Base-by-base conservation (phyloP, 2,797 vertebrate genomes). In the Serranus cabrilla region DNA sequence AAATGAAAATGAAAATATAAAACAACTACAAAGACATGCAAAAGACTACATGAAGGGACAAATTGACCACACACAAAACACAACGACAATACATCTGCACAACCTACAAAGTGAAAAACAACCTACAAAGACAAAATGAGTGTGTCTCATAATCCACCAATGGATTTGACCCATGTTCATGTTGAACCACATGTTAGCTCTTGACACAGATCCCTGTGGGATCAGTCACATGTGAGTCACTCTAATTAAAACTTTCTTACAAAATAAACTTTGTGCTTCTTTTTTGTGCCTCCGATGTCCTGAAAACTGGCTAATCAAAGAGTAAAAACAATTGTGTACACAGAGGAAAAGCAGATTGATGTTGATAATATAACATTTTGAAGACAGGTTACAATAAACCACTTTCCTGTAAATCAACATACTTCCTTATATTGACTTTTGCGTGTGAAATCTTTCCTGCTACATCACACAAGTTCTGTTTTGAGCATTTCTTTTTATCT, bases 361-460 rank as follows among this genome's bases (percentile, higher is more conserved):
- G 16, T n/a, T 45, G 4, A 42, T 51, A 8, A 43, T 14, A 5
- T 18, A 58, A 40, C 31, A 27, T 43, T 64, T 68, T 52, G 1
- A 31, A 17, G 20, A 9, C 21, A 18, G n/a, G 2, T 81, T 80
- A 76, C 63, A 75, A 81, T 71, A 84, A 80, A 71, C 9, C 0
- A 0, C 39, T 83, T 75, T 88, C 69, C 56, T 1, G 61, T 83
- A 81, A 86, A 71, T 62, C 62, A 47, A 11, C 23, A 25, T 50
- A 81, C 76, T 88, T 87, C 81, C 82, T 61, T 62, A 54, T 72
- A 50, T 83, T 85, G 60, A 68, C 62, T 80, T 84, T 82, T 69
- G 76, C 40, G 68, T 68, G 18, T 70, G 4, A 58, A 42, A 43
- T 50, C 14, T 57, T 61, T 62, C 20, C 51, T 57, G 1, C 37